Conservation (phyloP, 1,140 invertebrate genomes). For the Apocrypta bakeri region DNA sequence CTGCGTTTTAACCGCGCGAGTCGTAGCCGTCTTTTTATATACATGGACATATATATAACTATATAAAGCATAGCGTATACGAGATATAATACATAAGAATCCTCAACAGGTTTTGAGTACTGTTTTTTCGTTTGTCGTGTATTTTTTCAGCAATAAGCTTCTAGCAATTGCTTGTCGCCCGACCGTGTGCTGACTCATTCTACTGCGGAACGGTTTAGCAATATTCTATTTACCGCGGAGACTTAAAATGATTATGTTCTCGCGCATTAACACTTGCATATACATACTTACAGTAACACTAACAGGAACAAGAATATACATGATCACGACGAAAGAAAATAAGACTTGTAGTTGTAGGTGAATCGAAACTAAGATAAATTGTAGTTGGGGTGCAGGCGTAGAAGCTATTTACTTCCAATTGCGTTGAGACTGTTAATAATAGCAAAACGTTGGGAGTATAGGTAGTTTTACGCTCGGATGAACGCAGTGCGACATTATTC, state of each 20-base stretch:
- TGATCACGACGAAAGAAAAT: neutral
- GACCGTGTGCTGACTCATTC: neutral
- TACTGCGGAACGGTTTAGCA: neutral
- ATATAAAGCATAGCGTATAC: neutral
- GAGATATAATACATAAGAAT: neutral
- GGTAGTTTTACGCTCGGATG: slow-evolving; percentile 7
- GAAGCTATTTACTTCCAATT: slow-evolving; percentile 42
- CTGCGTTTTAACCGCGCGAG: neutral
- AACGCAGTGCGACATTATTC: slow-evolving; percentile 5
- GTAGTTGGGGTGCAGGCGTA: slow-evolving; percentile 45
- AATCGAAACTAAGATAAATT: neutral
- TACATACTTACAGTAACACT: neutral
- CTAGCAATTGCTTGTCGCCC: neutral
- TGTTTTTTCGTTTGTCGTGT: neutral
- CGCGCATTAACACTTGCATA: slow-evolving; percentile 16
- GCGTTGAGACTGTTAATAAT: neutral
- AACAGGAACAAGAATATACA: neutral
- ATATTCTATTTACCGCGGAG: neutral
- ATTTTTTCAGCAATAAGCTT: neutral
- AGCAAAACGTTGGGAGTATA: neutral
- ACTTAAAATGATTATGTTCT: neutral
- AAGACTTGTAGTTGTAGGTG: slow-evolving; percentile 9
- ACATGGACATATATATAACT: neutral
- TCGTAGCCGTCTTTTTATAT: neutral
- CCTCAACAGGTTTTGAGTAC: slow-evolving; percentile 23